A percentile compares a stretch with the other conserved stretches of the same genome.
Conservation (phyloP, 2,113 vertebrate species). For the Corythornis madagascariensis region DNA sequence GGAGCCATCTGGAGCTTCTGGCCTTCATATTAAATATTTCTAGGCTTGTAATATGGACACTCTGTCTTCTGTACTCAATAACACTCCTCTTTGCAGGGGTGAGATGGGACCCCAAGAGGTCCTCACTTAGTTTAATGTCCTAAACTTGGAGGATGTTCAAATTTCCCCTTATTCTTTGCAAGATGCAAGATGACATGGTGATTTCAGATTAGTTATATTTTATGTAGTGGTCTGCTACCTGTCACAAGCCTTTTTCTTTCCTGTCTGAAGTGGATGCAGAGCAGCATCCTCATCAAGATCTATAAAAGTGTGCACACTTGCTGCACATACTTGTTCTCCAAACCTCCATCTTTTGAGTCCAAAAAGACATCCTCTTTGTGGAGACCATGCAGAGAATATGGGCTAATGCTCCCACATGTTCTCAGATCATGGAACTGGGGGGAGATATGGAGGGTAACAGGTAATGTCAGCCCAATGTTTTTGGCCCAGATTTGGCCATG, state of each 20-base stretch:
- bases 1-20: slow-evolving; percentile 40
- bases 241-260: not conserved
- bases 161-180: not conserved
- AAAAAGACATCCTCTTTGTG: not conserved
- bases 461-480: not conserved
- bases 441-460: not conserved
- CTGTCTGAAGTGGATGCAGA: not conserved
- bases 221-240: not conserved
- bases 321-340: not conserved
- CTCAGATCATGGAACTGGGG: not conserved
- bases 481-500: not conserved
- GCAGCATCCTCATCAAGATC: not conserved
- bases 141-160: not conserved
- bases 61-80: not conserved
- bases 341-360: not conserved
- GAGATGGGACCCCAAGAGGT: not conserved
- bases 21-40: not conserved
- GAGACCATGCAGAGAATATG: not conserved
- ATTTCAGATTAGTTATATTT: not conserved
- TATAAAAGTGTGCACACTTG: fast-evolving
- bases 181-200: not conserved
- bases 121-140: not conserved
- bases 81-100: not conserved
- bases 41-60: not conserved
- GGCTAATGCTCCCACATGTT: not conserved